A percentile compares a stretch with the other conserved stretches of the same genome.
Conservation (phyloP, 2,888 invertebrate species). For the Anoncus sp. region DNA sequence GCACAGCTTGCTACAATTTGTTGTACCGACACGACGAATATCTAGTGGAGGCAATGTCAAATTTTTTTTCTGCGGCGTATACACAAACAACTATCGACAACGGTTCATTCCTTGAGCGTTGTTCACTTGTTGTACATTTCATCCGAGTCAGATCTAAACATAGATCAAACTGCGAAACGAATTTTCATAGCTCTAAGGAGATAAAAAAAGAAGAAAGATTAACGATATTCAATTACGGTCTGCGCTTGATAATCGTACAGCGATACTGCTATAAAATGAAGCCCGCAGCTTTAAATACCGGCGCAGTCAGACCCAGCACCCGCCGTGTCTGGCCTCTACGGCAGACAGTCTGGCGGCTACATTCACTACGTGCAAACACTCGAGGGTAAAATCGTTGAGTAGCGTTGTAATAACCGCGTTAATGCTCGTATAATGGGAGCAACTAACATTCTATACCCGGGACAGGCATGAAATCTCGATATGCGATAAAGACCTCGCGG, state of each 20-base stretch:
- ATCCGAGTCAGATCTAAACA: neutral
- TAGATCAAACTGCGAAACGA: conserved; percentile 18
- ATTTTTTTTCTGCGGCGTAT: too few species aligned
- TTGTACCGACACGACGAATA: too few species aligned
- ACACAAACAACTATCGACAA: too few species aligned
- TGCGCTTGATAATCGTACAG: neutral
- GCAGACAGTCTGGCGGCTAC: conserved; percentile 52
- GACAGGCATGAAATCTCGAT: conserved; percentile 58
- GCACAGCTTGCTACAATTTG: too few species aligned
- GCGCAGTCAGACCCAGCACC: conserved; percentile 10
- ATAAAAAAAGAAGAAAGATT: neutral
- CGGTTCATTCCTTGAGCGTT: too few species aligned
- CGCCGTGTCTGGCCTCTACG: conserved; percentile 33
- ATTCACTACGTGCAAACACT: conserved; percentile 25
- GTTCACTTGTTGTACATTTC: too few species aligned
- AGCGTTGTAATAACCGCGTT: conserved; percentile 58
- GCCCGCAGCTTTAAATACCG: conserved; percentile 33
- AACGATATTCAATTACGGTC: conserved; percentile 44
- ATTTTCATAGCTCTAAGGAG: conserved; percentile 1
- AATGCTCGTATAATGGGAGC: conserved; percentile 57
- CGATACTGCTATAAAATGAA: neutral
- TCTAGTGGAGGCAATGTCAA: too few species aligned
- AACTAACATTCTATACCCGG: conserved; percentile 39
- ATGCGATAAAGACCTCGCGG: conserved; percentile 72
- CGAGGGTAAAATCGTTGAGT: conserved; percentile 31